Percentiles rank a stretch among this genome's conserved stretches.
Conservation (phyloP, 2,888 invertebrate species). For the Notocelia uddmanniana region DNA sequence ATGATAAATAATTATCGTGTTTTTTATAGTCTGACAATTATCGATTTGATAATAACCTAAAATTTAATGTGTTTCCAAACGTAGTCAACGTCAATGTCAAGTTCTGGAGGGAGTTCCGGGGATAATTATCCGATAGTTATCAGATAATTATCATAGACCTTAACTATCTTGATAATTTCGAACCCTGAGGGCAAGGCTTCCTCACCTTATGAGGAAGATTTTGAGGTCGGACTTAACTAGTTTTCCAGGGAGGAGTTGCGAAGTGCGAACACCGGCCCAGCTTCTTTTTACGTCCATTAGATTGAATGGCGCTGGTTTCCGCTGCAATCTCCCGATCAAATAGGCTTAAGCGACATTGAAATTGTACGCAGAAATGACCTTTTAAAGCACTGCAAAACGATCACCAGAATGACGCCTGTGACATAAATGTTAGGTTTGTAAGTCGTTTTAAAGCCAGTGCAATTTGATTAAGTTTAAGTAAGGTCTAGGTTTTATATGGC, state of each 20-base stretch:
- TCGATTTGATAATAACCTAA: too few species aligned
- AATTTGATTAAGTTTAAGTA: conserved; percentile 11
- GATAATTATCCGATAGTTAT: too few species aligned
- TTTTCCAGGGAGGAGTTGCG: background rate
- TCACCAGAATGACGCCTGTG: background rate
- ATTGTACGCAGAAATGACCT: background rate
- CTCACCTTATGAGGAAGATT: background rate
- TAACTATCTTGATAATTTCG: too few species aligned
- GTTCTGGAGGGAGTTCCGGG: too few species aligned
- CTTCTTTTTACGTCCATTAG: conserved; percentile 40
- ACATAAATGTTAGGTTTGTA: background rate
- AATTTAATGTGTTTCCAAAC: too few species aligned
- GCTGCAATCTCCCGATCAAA: background rate
- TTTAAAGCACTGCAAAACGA: background rate
- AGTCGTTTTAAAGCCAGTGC: background rate
- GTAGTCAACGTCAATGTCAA: too few species aligned
- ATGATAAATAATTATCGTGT: too few species aligned
- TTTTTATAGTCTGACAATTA: too few species aligned
- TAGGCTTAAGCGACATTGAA: background rate
- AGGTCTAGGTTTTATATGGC: conserved; percentile 25
- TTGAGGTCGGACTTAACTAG: conserved; percentile 1
- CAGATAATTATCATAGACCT: too few species aligned
- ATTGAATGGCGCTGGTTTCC: conserved; percentile 41
- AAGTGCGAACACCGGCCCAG: background rate
- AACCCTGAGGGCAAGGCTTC: too few species aligned